Evolutionary conservation across 2,113 vertebrate species (phyloP), one percentile per base, ranked within the genome.

Genomic region (Tyto alba): DNA sequence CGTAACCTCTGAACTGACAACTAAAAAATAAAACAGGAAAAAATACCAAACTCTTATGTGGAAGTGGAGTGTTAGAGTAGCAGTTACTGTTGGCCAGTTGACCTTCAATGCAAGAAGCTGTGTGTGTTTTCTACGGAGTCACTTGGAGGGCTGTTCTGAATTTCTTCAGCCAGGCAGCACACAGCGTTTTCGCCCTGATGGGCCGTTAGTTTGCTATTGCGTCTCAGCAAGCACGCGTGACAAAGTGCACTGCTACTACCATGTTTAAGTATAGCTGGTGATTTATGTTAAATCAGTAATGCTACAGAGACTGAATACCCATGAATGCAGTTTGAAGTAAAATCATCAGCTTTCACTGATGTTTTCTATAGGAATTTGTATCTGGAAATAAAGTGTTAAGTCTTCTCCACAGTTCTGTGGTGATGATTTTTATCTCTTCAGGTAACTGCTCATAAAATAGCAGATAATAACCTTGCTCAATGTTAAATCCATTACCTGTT

Each of bases 401-500:
- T 86, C 53, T 85, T 67, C 50, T 52, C 90, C 60, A 38, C 62
- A 13, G 71, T 36, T 87, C 74, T 82, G 0, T 26, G 50, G n/a
- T 74, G 72, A 81, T 50, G 69, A 88, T 69, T 77, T 92, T 75
- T 92, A 5, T 85, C 63, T 76, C 74, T 76, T 93, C 83, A 88
- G 78, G 75, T 93, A 86, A 80, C 92, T 90, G 73, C 69, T 95
- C 57, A 85, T 81, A 85, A 90, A 87, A 62, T 29, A 90, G 76
- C 91, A 95, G 93, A 84, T 87, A 95, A 95, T 90, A 84, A 77
- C 93, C 95, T 94, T 72, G 76, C 73, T 88, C 85, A 94, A 9
- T 85, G 89, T 93, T 96, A 92, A 95, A 94, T 41, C 89, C 94
- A 89, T 95, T 95, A 89, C 82, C 94, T 79, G 48, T 84, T 94